A percentile compares a stretch with the other conserved stretches of the same genome.
Conservation (phyloP, 2,888 invertebrate genomes). For the Melanchra persicariae region DNA sequence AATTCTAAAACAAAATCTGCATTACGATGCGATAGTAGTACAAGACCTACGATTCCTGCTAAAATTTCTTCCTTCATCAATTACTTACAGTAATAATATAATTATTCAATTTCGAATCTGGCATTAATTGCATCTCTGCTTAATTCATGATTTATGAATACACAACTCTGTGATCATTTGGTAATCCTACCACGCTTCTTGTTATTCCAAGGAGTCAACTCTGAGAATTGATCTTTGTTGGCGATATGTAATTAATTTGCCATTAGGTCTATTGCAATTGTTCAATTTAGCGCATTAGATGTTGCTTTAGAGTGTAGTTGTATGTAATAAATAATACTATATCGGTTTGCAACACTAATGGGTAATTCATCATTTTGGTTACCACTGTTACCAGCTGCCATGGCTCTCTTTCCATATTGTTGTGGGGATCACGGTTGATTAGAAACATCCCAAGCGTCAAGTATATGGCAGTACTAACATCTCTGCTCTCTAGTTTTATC, state of each 20-base stretch:
- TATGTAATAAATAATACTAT: neutral
- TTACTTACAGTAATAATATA: neutral
- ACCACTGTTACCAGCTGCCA: no score
- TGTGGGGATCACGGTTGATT: no score
- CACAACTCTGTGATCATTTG: constrained; percentile 6
- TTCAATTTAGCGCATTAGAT: constrained; percentile 32
- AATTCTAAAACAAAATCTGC: no score
- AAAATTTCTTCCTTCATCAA: neutral
- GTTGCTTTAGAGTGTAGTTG: neutral
- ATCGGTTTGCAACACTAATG: neutral
- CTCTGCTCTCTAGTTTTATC: no score
- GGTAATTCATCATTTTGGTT: neutral
- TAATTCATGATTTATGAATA: constrained; percentile 40
- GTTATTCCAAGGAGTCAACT: constrained; percentile 11
- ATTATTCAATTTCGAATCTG: constrained; percentile 12
- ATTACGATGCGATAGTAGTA: no score
- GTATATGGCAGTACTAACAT: no score
- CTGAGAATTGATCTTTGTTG: constrained; percentile 10
- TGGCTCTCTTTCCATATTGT: no score
- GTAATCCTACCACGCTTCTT: constrained; percentile 27
- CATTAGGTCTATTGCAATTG: constrained; percentile 42
- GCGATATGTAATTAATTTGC: constrained; percentile 43
- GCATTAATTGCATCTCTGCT: constrained; percentile 7
- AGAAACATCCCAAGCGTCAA: no score
- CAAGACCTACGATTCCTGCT: neutral